These are phyloP conservation scores for Oryzias celebensis DNA, from an alignment of 2,113 vertebrate genomes.

Conservation along the genomic window DNA sequence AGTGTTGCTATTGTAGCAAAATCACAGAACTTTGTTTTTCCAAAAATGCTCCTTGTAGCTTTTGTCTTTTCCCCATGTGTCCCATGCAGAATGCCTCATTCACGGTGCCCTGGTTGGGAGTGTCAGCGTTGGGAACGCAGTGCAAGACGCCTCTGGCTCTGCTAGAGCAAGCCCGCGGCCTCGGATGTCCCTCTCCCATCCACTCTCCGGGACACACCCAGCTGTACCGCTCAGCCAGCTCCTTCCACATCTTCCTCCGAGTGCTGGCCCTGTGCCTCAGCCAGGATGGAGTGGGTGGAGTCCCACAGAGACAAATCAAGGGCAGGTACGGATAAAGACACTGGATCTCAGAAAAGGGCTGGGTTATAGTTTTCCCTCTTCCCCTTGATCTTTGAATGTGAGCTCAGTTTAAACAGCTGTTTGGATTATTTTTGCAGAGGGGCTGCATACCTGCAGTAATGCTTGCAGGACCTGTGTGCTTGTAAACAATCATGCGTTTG, in stretches of 20 bases:
- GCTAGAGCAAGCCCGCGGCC: constrained; percentile 85
- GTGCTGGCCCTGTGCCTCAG: constrained; percentile 87
- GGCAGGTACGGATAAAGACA: constrained; percentile 82
- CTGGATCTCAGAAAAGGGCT: constrained; percentile 21
- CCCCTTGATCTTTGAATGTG: constrained; percentile 41
- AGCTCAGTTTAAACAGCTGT: constrained; percentile 42
- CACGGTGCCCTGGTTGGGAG: constrained; percentile 89
- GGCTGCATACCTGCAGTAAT: constrained; percentile 35
- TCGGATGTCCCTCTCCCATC: constrained; percentile 74
- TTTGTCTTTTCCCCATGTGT: not conserved
- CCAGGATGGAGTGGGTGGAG: constrained; percentile 78
- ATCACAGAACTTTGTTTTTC: too few relatives aligned
- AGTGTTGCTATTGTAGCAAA: too few relatives aligned
- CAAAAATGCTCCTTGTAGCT: not conserved
- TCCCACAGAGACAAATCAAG: constrained; percentile 96
- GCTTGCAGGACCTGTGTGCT: constrained; percentile 52
- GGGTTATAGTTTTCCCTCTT: constrained; percentile 7
- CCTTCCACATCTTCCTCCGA: constrained; percentile 92
- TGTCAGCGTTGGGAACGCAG: constrained; percentile 82
- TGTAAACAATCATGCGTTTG: constrained; percentile 50
- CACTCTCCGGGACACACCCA: constrained; percentile 70
- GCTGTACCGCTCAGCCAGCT: constrained; percentile 86
- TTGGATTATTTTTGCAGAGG: constrained; percentile 24
- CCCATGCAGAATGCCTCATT: constrained; percentile 84
- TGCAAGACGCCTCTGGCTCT: constrained; percentile 85